These are phyloP conservation scores for Cerceris ruficornis DNA, from an alignment of 2,888 invertebrate genomes.

Conservation along the genomic window DNA sequence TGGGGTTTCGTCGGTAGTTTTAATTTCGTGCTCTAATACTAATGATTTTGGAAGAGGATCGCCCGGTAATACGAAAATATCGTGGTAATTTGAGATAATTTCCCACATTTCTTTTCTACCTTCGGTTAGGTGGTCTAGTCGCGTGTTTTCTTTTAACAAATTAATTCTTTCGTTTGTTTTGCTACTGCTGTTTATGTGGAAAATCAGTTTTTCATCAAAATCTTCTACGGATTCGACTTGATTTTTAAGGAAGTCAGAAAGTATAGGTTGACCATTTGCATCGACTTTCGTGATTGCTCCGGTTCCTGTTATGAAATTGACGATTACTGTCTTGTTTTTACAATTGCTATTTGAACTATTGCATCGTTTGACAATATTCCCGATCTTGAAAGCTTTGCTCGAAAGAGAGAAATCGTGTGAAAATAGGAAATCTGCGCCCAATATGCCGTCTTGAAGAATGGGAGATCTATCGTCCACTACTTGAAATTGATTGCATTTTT, in stretches of 20 bases:
- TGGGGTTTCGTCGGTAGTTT: background rate
- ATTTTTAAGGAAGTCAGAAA: background rate
- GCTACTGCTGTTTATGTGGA: background rate
- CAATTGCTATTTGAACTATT: background rate
- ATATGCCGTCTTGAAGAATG: too few relatives aligned
- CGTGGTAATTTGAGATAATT: background rate
- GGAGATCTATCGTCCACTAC: background rate
- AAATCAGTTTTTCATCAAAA: slow-evolving; percentile 11
- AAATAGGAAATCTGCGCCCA: background rate
- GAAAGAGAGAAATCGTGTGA: background rate
- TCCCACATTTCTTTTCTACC: background rate
- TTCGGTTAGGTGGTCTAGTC: background rate
- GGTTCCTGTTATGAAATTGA: slow-evolving; percentile 2
- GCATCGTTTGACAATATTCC: slow-evolving; percentile 1
- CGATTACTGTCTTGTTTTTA: background rate
- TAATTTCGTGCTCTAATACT: slow-evolving; percentile 5
- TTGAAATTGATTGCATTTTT: background rate
- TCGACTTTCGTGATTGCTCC: slow-evolving; percentile 14
- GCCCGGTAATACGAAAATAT: background rate
- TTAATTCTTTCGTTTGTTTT: background rate
- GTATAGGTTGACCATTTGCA: background rate
- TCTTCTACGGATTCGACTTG: slow-evolving; percentile 12
- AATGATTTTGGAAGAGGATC: background rate
- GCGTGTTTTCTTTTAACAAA: background rate
- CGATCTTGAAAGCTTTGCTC: background rate